A percentile compares a stretch with the other conserved stretches of the same genome.
Conservation (phyloP, 2,888 invertebrate species). For the Cantharis flavilabris region DNA sequence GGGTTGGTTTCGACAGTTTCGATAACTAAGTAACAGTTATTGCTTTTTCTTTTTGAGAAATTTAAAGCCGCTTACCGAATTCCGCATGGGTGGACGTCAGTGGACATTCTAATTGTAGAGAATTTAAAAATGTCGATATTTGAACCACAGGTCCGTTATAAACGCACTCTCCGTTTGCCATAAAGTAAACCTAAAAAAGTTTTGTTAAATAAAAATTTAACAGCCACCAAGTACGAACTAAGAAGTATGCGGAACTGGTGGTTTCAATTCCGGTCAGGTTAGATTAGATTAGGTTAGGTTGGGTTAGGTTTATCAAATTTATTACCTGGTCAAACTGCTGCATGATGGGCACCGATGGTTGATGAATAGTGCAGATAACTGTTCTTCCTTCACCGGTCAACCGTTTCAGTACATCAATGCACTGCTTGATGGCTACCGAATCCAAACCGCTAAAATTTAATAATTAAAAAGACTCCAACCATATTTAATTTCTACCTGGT, state of each 20-base stretch:
- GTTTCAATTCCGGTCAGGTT: too few relatives aligned
- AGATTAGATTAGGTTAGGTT: too few relatives aligned
- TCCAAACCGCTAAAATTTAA: constrained; percentile 68
- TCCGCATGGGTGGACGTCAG: constrained; percentile 81
- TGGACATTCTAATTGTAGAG: constrained; percentile 70
- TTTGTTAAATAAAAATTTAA: too few relatives aligned
- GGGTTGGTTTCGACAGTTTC: not conserved
- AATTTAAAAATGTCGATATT: constrained; percentile 71
- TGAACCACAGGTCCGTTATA: constrained; percentile 70
- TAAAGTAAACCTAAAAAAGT: constrained; percentile 51
- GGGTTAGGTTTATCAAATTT: too few relatives aligned
- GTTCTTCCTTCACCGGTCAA: constrained; percentile 74
- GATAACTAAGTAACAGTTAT: not conserved
- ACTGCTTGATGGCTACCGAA: constrained; percentile 73
- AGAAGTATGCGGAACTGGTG: too few relatives aligned
- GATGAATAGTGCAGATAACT: constrained; percentile 80
- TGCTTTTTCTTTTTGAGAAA: not conserved
- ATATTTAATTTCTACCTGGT: constrained; percentile 64
- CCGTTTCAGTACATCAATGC: constrained; percentile 69
- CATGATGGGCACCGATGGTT: constrained; percentile 78
- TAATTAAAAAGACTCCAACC: not conserved
- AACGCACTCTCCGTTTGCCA: constrained; percentile 67
- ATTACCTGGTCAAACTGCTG: constrained; percentile 68
- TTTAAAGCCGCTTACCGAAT: constrained; percentile 55
- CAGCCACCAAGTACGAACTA: too few relatives aligned